phyloP scores from a whole-genome alignment of 2,888 invertebrate genomes.

The Drosophila tanythrix region DNA sequence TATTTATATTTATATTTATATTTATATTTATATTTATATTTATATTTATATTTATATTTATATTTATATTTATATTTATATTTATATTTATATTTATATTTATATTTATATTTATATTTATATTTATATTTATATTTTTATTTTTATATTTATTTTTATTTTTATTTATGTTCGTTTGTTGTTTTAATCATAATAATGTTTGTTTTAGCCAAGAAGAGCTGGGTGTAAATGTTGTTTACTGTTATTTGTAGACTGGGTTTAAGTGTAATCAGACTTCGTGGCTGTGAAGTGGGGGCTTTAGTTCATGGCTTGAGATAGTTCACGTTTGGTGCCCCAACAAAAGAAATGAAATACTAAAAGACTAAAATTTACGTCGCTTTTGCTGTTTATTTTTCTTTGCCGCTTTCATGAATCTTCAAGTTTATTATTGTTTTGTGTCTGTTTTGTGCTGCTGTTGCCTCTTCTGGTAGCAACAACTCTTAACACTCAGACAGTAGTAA shows the following conservation, averaged over 20 bases:
- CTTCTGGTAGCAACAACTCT: conserved; percentile 67
- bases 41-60: no score
- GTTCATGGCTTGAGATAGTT: conserved; percentile 53
- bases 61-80: no score
- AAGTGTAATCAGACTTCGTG: conserved; percentile 13
- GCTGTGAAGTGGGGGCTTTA: not conserved
- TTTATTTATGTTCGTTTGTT: no score
- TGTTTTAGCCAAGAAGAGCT: not conserved
- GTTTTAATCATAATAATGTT: not conserved
- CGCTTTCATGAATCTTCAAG: conserved; percentile 79
- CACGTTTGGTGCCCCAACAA: conserved; percentile 48
- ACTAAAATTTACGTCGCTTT: conserved; percentile 73
- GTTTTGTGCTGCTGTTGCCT: conserved; percentile 37
- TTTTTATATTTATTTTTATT: no score
- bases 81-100: no score
- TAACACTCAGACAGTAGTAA: conserved; percentile 76
- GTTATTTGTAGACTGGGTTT: not conserved
- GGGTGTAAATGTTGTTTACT: not conserved
- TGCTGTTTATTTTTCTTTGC: conserved; percentile 74
- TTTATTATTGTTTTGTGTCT: conserved; percentile 70
- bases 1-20: no score
- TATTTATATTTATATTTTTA: no score
- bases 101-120: no score
- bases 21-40: no score
- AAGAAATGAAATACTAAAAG: conserved; percentile 76